These are phyloP conservation scores for Euplexia lucipara DNA, from an alignment of 2,888 invertebrate species.

Conservation along the genomic window DNA sequence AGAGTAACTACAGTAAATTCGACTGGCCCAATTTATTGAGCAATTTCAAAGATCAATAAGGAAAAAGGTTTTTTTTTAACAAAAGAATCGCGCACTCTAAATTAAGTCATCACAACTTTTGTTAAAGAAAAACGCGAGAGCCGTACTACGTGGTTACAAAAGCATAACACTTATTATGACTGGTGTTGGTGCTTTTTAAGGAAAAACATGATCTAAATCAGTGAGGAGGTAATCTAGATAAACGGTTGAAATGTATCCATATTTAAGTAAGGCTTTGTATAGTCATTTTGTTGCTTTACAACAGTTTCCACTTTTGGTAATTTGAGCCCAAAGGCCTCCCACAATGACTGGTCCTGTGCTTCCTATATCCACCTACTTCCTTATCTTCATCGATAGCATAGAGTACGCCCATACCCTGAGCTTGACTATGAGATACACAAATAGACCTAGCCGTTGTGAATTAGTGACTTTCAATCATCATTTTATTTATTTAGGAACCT, in stretches of 20 bases:
- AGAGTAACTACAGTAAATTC: conserved; percentile 29
- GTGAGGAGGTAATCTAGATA: conserved; percentile 36
- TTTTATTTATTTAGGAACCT: no score
- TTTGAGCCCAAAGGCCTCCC: no score
- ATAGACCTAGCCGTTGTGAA: no score
- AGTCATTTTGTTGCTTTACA: background rate
- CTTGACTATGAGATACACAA: no score
- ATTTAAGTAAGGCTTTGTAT: conserved; percentile 2
- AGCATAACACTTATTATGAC: conserved; percentile 13
- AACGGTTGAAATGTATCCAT: conserved; percentile 33
- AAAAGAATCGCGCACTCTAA: conserved; percentile 16
- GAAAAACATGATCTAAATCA: conserved; percentile 37
- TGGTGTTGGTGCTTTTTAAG: conserved; percentile 18
- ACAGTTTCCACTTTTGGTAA: no score
- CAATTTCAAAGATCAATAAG: conserved; percentile 43
- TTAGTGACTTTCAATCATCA: no score
- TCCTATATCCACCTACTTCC: no score
- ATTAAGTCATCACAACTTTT: conserved; percentile 3
- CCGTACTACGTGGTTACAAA: background rate
- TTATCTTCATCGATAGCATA: no score
- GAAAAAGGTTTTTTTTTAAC: background rate
- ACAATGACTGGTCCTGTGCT: no score
- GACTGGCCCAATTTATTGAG: conserved; percentile 43
- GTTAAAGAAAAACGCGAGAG: conserved; percentile 6
- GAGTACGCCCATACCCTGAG: no score